These are phyloP conservation scores for Ephestia elutella DNA, from an alignment of 1,140 invertebrate species.

Conservation along the genomic window DNA sequence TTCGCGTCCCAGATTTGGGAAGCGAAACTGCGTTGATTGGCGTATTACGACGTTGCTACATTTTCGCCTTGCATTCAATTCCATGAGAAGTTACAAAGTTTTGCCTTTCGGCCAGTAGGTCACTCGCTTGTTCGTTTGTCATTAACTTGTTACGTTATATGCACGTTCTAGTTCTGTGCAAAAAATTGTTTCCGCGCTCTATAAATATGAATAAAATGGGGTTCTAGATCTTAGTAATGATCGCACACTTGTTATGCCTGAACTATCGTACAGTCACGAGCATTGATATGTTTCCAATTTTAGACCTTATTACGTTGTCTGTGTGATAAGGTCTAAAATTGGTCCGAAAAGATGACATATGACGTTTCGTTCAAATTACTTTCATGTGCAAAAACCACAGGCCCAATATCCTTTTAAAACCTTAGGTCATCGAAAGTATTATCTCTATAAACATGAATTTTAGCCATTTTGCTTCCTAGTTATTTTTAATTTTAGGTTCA, in stretches of 20 bases:
- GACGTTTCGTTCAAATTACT: too few species aligned
- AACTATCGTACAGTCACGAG: too few species aligned
- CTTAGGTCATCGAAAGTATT: too few species aligned
- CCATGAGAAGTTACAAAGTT: slow-evolving; percentile 60
- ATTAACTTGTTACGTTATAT: slow-evolving; percentile 9
- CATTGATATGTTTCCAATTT: too few species aligned
- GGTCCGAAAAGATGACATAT: too few species aligned
- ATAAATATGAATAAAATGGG: not conserved
- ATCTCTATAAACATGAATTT: too few species aligned
- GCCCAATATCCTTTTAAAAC: too few species aligned
- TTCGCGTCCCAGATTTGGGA: slow-evolving; percentile 57
- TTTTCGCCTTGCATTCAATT: slow-evolving; percentile 63
- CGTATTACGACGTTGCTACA: slow-evolving; percentile 59
- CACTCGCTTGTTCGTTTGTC: slow-evolving; percentile 22
- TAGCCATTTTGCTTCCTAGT: too few species aligned
- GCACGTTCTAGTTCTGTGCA: slow-evolving; percentile 1
- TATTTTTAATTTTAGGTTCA: too few species aligned
- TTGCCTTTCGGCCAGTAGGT: slow-evolving; percentile 54
- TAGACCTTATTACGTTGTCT: too few species aligned
- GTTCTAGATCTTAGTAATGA: not conserved
- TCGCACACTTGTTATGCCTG: not conserved
- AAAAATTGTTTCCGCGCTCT: not conserved
- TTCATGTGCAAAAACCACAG: too few species aligned
- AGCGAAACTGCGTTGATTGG: slow-evolving; percentile 63
- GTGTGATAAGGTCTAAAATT: too few species aligned